Conservation (phyloP, 2,113 vertebrate genomes). For the Plecotus auritus region DNA sequence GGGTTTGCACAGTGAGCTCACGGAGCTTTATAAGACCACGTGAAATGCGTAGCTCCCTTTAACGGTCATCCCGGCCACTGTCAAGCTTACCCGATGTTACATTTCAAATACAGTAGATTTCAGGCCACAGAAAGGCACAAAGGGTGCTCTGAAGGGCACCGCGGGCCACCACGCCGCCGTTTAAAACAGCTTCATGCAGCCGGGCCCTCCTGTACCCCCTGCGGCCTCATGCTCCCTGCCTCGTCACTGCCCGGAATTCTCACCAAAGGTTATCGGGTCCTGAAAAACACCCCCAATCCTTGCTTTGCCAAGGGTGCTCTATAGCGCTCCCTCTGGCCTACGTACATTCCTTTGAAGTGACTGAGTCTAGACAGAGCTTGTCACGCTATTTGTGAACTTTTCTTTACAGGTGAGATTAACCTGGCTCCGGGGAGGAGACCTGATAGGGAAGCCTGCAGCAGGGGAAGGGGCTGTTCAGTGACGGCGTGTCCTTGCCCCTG, state of each 20-base stretch:
- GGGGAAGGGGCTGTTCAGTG: not conserved
- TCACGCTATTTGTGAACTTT: not conserved
- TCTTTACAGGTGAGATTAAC: slow-evolving; percentile 19
- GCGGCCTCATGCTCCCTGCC: not conserved
- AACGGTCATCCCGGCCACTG: not conserved
- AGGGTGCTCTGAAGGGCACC: not conserved
- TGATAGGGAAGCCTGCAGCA: not conserved
- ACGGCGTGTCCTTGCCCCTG: not conserved
- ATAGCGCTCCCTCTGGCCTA: not conserved
- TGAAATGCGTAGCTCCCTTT: not conserved
- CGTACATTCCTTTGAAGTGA: not conserved
- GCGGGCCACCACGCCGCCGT: not conserved
- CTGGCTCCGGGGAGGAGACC: slow-evolving; percentile 38
- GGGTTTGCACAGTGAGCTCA: not conserved
- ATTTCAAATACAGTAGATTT: not conserved
- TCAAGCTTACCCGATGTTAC: not conserved
- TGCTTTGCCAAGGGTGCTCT: not conserved
- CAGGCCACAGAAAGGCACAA: not conserved
- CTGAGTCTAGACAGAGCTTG: not conserved
- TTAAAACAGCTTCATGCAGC: not conserved
- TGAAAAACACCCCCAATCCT: not conserved
- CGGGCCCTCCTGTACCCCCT: not conserved
- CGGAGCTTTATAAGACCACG: not conserved
- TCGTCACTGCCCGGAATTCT: not conserved
- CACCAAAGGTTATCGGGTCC: slow-evolving; percentile 4